These are phyloP conservation scores for Octodonta nipae DNA, from an alignment of 2,888 invertebrate species.

Conservation along the genomic window DNA sequence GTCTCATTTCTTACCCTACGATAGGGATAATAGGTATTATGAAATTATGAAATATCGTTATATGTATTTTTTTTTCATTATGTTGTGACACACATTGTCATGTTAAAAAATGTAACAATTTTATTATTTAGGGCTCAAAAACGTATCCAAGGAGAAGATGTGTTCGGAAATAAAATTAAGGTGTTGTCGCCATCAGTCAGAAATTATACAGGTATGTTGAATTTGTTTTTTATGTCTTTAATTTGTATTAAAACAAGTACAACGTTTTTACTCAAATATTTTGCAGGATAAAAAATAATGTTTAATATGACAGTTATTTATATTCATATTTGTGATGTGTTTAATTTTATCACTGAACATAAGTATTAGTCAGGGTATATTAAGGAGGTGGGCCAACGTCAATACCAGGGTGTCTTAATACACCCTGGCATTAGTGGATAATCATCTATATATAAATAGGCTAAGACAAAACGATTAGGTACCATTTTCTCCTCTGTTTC, in stretches of 20 bases:
- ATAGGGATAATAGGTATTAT: conserved; percentile 23
- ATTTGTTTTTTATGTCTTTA: not conserved
- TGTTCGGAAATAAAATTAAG: conserved; percentile 61
- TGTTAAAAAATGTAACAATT: conserved; percentile 6
- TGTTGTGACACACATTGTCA: not conserved
- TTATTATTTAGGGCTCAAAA: conserved; percentile 53
- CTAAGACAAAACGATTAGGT: too few species aligned
- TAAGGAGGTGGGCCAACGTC: too few species aligned
- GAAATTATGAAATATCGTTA: not conserved
- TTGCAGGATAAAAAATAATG: too few species aligned
- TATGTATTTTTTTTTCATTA: too few species aligned
- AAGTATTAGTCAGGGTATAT: too few species aligned
- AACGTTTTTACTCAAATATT: conserved; percentile 10
- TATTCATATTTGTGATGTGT: too few species aligned
- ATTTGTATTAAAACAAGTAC: not conserved
- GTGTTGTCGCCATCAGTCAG: conserved; percentile 30
- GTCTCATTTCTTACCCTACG: conserved; percentile 27
- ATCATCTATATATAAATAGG: too few species aligned
- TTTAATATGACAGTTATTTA: too few species aligned
- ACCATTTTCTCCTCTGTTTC: too few species aligned
- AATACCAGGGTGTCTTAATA: too few species aligned
- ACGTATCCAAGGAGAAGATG: conserved; percentile 73
- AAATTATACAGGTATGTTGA: conserved; percentile 20
- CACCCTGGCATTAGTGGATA: too few species aligned
- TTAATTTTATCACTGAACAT: too few species aligned